Percentiles rank a stretch among this genome's conserved stretches.
These are phyloP conservation scores for Silurus lanzhouensis DNA, from an alignment of 2,797 vertebrate species.

Conservation along the genomic window DNA sequence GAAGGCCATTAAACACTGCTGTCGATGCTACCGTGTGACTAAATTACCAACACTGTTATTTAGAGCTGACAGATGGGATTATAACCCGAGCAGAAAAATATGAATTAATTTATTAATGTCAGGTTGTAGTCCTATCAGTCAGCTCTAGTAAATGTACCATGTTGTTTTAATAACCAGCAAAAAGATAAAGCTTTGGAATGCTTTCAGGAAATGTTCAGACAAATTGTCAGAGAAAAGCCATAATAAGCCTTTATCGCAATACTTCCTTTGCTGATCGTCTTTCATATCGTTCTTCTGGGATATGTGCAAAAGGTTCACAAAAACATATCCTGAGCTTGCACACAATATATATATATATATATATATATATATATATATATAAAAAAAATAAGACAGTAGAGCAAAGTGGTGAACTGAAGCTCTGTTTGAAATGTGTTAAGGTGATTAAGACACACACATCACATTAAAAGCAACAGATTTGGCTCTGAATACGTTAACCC, in stretches of 20 bases:
- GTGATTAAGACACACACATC: neutral
- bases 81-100: neutral
- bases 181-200: neutral
- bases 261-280: slow-evolving; percentile 6
- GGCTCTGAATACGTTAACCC: neutral
- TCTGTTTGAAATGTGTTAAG: neutral
- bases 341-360: neutral
- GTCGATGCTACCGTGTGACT: neutral
- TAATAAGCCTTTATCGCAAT: neutral
- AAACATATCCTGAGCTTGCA: slow-evolving; percentile 3
- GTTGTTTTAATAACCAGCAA: neutral
- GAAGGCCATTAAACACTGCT: neutral
- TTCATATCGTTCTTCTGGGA: too few species aligned
- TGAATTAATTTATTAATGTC: neutral
- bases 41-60: neutral
- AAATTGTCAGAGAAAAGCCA: neutral
- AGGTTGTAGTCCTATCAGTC: too few species aligned
- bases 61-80: neutral
- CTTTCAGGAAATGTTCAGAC: slow-evolving; percentile 7
- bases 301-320: neutral
- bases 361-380: neutral
- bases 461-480: slow-evolving; percentile 7
- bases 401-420: neutral
- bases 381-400: neutral
- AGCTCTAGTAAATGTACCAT: neutral